Evolutionary conservation across 2,797 vertebrate species (phyloP), one percentile per base, ranked within the genome.

Genomic region (Ispidina picta): DNA sequence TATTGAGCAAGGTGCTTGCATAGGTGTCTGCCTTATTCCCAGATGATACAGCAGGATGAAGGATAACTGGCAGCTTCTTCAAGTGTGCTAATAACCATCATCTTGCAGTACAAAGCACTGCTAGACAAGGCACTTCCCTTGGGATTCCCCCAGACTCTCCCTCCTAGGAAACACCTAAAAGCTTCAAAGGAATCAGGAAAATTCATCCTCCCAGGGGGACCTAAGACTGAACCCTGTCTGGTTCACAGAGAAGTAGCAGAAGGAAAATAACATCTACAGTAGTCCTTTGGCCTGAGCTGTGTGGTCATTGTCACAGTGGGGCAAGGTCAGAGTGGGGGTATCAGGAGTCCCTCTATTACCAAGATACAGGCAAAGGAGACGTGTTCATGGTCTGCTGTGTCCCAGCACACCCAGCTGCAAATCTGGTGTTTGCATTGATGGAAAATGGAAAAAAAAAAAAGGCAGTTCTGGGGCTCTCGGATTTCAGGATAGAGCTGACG

Each of bases 21-120:
- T 43, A 76, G 43, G 21, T 51, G 62, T 82, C 68, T 79, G 64
- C 64, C 56, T 84, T 28, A 10, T 76, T 92, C 78, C 87, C 68
- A 59, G n/a, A 43, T 58, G 78, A 51, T 22, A 5, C 25, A 86
- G 66, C 59, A 21, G 71, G 55, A 72, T 92, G 80, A 72, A 84
- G 75, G 41, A 46, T 43, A 81, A 46, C 71, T 54, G 74, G 12
- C 78, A 94, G 85, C 60, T 92, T 88, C 84, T 90, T 73, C 12
- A 2, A 80, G 56, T 2, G 12, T 80, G 69, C 70, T 91, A 73
- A 93, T 73, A 87, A 73, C 48, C 62, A 28, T 63, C 54, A 20
- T 28, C 80, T 52, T 74, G 58, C 54, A 22, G 56, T 86, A 52
- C 35, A 55, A 14, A 44, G 33, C 74, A 14, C 54, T 73, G 85